Evolutionary conservation across 53 echinoderm and acorn worm genomes (phyloP), one percentile per base, ranked within the genome.

Genomic region (Apostichopus leukothele): DNA sequence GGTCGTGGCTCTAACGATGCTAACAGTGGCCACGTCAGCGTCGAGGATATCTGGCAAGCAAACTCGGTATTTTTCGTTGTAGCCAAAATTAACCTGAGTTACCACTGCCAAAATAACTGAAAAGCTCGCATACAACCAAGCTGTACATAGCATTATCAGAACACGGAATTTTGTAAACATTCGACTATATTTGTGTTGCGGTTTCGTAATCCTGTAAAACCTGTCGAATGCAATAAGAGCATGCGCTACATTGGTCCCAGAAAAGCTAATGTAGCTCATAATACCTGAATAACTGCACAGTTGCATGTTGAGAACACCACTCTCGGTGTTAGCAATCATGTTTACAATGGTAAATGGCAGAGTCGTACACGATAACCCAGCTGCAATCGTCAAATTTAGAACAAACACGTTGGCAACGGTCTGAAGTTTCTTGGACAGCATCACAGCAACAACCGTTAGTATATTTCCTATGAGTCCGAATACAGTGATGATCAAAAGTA

Each of bases 321-420:
- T 23, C 6, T 59, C 81, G 18, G 54, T 81, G 19, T 81, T 81
- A 60, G 88, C 66, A 3, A 85, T 85, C 85, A 85, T 85, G 27
- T 85, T 88, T 0, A 85, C 68, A 5, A 90, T 85, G 50, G 84
- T 92, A 25, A 90, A 88, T 7, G 93, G 90, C 12, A 93, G 25
- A 6, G 88, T 85, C 19, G 74, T 67, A 76, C 90, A 93, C 13
- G 88, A 67, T 20, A 93, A 76, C 13, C 53, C 22, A 79, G 88
- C 93, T 4, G 93, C 84, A 3, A 93, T 60, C 25, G 88, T 59
- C 74, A 90, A 55, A 27, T 90, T 90, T 60, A 93, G 90, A 71
- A 93, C 90, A 74, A 93, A 93, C 16, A 90, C 93, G 76, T 90
- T 93, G 7, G 88, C 89, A 10, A 85, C 84, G 67, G 85, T 90